Evolutionary conservation across 2,888 invertebrate genomes (phyloP).

Genomic region (Cheilosia vernalis): DNA sequence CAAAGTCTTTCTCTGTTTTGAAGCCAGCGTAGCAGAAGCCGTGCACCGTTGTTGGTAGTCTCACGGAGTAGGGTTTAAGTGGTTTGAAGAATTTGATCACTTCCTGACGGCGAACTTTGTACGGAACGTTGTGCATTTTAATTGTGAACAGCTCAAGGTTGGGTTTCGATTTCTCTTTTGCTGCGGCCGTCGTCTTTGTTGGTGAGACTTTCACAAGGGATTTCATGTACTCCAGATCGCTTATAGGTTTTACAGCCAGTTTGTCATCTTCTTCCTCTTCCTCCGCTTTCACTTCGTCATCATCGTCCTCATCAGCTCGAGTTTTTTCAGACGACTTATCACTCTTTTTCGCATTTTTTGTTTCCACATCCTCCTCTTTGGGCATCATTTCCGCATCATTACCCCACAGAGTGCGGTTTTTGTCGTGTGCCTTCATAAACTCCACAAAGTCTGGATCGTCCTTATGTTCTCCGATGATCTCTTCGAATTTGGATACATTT

Average conservation of each 20-base stretch:
- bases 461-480: conserved; percentile 90
- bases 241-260: conserved; percentile 88
- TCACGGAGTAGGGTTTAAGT: conserved; percentile 90
- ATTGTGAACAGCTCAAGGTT: conserved; percentile 85
- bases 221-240: conserved; percentile 93
- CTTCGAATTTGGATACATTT: conserved; percentile 85
- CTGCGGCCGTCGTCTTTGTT: conserved; percentile 79
- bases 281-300: conserved; percentile 78
- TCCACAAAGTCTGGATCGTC: conserved; percentile 95
- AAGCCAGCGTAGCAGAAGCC: conserved; percentile 97
- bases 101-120: conserved; percentile 91
- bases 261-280: conserved; percentile 84
- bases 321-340: conserved; percentile 80
- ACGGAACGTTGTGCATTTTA: conserved; percentile 91
- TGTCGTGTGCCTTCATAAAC: conserved; percentile 93
- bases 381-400: conserved; percentile 84
- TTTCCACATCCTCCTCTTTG: conserved; percentile 69
- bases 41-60: conserved; percentile 90
- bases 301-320: conserved; percentile 82
- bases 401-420: conserved; percentile 84
- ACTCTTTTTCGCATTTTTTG: conserved; percentile 81
- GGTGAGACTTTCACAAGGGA: conserved; percentile 84
- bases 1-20: conserved; percentile 90
- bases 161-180: conserved; percentile 79
- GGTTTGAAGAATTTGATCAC: conserved; percentile 94